phyloP scores from a whole-genome alignment of 2,113 vertebrate genomes.

The Ahaetulla prasina region DNA sequence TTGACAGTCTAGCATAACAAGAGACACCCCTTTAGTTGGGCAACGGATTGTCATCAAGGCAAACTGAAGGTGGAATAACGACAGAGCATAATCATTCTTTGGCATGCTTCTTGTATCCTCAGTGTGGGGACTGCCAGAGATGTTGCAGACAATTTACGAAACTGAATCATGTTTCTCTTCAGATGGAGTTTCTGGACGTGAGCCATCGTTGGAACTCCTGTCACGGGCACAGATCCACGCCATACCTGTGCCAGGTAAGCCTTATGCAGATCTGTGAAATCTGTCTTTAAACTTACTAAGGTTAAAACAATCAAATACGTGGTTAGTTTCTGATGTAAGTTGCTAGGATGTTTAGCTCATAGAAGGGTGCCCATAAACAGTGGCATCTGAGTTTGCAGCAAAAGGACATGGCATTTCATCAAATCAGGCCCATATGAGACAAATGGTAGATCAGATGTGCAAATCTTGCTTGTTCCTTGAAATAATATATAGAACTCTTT shows the following conservation, averaged over 20 bases:
- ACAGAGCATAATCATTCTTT: constrained; percentile 31
- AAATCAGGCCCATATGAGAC: not conserved
- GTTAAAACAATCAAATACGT: not conserved
- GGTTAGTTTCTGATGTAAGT: not conserved
- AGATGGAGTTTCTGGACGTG: constrained; percentile 74
- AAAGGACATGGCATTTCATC: not conserved
- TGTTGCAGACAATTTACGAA: constrained; percentile 83
- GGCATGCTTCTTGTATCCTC: constrained; percentile 80
- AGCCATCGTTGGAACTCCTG: constrained; percentile 74
- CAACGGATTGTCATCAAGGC: constrained; percentile 15
- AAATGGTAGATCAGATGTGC: not conserved
- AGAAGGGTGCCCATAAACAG: not conserved
- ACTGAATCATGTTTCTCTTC: constrained; percentile 80
- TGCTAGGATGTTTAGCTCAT: not conserved
- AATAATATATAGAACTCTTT: not conserved
- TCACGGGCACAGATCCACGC: constrained; percentile 62
- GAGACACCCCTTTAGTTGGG: not conserved
- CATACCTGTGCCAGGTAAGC: constrained; percentile 76
- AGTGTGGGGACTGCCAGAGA: constrained; percentile 71
- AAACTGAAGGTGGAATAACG: constrained; percentile 31
- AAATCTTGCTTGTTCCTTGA: not conserved
- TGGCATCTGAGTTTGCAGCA: not conserved
- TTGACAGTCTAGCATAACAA: constrained; percentile 8
- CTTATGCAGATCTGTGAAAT: not conserved
- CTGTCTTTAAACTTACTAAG: not conserved